These are phyloP conservation scores for Sphaerodactylus townsendi DNA, from an alignment of 2,113 vertebrate genomes.

Conservation along the genomic window DNA sequence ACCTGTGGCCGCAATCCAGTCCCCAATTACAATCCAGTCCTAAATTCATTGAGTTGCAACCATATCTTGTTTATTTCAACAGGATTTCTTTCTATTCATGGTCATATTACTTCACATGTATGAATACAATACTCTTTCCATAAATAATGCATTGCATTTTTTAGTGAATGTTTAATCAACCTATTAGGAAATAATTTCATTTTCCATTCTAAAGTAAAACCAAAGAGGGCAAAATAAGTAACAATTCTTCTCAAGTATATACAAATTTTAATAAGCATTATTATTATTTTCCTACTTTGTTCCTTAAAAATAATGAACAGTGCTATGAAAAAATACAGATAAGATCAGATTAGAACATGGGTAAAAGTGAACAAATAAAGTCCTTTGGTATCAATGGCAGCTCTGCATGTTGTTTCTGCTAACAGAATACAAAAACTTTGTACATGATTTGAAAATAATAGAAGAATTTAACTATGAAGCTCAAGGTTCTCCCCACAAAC, in stretches of 20 bases:
- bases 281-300: constrained; percentile 52
- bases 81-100: neutral
- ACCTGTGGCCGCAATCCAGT: constrained; percentile 56
- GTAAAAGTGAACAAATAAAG: constrained; percentile 46
- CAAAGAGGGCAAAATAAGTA: constrained; percentile 48
- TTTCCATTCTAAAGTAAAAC: constrained; percentile 51
- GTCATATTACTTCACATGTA: constrained; percentile 28
- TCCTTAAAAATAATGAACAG: constrained; percentile 56
- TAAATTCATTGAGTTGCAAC: neutral
- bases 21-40: constrained; percentile 19
- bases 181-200: constrained; percentile 60
- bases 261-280: constrained; percentile 61
- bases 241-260: constrained; percentile 55
- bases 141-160: constrained; percentile 51
- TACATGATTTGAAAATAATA: constrained; percentile 21
- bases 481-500: too few relatives aligned
- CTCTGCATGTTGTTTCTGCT: constrained; percentile 1
- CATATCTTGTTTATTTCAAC: constrained; percentile 1
- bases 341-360: constrained; percentile 58
- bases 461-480: too few relatives aligned
- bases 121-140: constrained; percentile 34
- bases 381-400: constrained; percentile 18
- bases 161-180: constrained; percentile 62
- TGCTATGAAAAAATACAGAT: constrained; percentile 55
- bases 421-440: constrained; percentile 41